Evolutionary conservation across 2,113 vertebrate species (phyloP).

Genomic region (Tor tambroides): DNA sequence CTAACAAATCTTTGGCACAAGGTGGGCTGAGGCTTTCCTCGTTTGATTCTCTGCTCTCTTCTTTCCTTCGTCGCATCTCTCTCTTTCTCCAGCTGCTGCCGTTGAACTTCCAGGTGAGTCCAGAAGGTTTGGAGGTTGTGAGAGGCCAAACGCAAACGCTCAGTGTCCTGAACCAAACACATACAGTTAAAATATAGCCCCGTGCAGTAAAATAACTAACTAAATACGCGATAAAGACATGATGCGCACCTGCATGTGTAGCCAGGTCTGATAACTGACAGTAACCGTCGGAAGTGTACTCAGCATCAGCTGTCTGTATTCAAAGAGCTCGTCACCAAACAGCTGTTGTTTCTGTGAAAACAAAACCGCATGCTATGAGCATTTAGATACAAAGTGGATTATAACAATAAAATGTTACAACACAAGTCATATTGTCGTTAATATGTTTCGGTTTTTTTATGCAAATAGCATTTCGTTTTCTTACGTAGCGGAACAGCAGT

Average conservation of each 20-base stretch:
- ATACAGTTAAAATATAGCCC: background rate
- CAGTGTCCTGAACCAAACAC: slow-evolving; percentile 66
- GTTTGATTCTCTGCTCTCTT: slow-evolving; percentile 33
- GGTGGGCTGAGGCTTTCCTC: background rate
- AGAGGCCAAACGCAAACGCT: slow-evolving; percentile 66
- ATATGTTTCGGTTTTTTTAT: background rate
- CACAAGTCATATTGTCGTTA: background rate
- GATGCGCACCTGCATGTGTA: slow-evolving; percentile 66
- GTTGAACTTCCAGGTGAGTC: slow-evolving; percentile 69
- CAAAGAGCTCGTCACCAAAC: slow-evolving; percentile 66
- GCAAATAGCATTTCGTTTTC: background rate
- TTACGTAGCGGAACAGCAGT: slow-evolving; percentile 58
- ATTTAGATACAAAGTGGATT: background rate
- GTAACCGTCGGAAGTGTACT: slow-evolving; percentile 68
- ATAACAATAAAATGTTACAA: background rate
- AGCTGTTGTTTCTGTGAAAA: slow-evolving; percentile 69
- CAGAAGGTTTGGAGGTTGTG: slow-evolving; percentile 66
- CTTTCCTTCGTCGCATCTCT: background rate
- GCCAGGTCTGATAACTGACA: slow-evolving; percentile 70
- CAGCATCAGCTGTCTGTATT: slow-evolving; percentile 63
- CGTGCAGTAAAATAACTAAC: background rate
- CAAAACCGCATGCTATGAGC: background rate
- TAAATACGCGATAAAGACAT: background rate
- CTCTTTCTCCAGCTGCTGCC: slow-evolving; percentile 61
- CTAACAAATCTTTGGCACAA: slow-evolving; percentile 64